phyloP scores from a whole-genome alignment of 2,113 vertebrate species.

The Lamprotornis superbus region DNA sequence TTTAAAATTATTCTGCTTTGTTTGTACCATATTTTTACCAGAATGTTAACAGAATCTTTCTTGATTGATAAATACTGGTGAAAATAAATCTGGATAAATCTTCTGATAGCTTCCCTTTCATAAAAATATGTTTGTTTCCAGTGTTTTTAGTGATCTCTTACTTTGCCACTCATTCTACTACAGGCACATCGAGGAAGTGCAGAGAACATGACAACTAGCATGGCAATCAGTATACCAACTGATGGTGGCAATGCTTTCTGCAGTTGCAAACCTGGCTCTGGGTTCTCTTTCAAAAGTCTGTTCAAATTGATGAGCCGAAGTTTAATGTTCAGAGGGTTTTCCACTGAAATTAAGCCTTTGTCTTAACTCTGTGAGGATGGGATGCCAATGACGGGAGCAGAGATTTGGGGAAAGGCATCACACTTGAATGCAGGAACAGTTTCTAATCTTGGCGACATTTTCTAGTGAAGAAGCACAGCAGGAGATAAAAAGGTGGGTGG shows the following conservation, averaged over 20 bases:
- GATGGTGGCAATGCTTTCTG: not conserved
- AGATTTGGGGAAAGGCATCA: not conserved
- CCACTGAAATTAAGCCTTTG: not conserved
- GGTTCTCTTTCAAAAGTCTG: not conserved
- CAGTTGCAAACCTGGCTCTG: not conserved
- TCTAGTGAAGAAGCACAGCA: not conserved
- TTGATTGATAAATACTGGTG: not conserved
- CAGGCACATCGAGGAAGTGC: not conserved
- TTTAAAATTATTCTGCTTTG: not conserved
- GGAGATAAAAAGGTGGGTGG: constrained; percentile 2
- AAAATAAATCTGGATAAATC: not conserved
- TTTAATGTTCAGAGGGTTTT: not conserved
- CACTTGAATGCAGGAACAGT: not conserved
- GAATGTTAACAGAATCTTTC: not conserved
- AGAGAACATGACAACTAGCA: not conserved
- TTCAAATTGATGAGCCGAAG: not conserved
- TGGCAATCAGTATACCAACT: not conserved
- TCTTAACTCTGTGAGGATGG: not conserved
- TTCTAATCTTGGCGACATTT: not conserved
- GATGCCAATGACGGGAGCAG: not conserved
- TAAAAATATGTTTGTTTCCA: not conserved
- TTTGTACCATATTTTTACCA: not conserved
- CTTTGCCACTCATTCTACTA: not conserved
- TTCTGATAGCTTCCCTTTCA: not conserved
- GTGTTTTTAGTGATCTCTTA: not conserved